Conservation (phyloP, 2,888 invertebrate genomes). For the Himalopsyche tibetana region DNA sequence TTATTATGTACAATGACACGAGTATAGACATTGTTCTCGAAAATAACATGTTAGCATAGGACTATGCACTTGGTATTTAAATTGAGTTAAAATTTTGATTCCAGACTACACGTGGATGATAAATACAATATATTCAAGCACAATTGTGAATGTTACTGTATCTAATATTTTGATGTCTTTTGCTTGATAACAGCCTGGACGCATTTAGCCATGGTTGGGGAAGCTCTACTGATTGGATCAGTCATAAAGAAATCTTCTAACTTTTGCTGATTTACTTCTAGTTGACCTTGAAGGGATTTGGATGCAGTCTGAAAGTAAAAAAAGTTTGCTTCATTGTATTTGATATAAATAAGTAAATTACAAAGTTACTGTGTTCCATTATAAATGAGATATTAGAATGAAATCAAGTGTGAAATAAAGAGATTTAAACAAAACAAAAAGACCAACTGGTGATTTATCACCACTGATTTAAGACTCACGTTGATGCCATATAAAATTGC, state of each 20-base stretch:
- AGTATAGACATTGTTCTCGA: conserved; percentile 13
- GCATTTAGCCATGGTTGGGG: conserved; percentile 99
- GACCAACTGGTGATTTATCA: too few species aligned
- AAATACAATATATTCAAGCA: not conserved
- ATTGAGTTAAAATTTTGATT: conserved; percentile 36
- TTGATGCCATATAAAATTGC: too few species aligned
- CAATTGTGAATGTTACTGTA: conserved; percentile 9
- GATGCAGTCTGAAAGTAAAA: conserved; percentile 70
- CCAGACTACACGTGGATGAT: conserved; percentile 31
- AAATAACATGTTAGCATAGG: not conserved
- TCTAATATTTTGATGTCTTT: conserved; percentile 70
- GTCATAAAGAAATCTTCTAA: conserved; percentile 97
- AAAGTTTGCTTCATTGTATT: not conserved
- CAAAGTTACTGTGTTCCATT: not conserved
- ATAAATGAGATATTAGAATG: not conserved
- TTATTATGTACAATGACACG: conserved; percentile 29
- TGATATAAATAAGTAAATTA: not conserved
- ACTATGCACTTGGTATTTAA: not conserved
- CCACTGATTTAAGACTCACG: too few species aligned
- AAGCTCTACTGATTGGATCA: conserved; percentile 95
- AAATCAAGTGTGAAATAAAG: too few species aligned
- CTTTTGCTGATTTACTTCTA: conserved; percentile 85
- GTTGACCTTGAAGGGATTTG: conserved; percentile 75
- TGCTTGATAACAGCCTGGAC: conserved; percentile 92
- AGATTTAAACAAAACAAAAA: too few species aligned